A percentile compares a stretch with the other conserved stretches of the same genome.
Conservation (phyloP, 2,113 vertebrate species). For the Phasianus colchicus region DNA sequence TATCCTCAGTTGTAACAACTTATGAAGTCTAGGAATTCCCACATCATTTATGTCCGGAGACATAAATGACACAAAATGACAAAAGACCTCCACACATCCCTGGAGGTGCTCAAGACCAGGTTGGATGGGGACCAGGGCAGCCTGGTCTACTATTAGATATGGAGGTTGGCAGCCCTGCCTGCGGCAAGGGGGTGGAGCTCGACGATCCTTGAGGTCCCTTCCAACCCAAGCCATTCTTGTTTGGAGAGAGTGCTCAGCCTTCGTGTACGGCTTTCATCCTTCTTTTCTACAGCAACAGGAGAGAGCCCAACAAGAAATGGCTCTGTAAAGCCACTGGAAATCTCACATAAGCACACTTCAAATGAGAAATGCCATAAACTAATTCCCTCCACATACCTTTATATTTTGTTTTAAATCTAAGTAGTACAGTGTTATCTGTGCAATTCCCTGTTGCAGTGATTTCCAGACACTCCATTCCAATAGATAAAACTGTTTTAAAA, state of each 20-base stretch:
- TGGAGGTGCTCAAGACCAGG: no score
- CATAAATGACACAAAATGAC: no score
- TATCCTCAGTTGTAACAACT: neutral
- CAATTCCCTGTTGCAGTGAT: neutral
- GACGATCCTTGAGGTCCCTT: no score
- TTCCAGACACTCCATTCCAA: conserved; percentile 35
- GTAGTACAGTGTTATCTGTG: conserved; percentile 33
- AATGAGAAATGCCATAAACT: conserved; percentile 26
- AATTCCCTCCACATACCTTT: neutral
- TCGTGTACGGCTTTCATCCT: neutral
- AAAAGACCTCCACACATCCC: no score
- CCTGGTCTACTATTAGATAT: no score
- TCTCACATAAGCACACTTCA: conserved; percentile 24
- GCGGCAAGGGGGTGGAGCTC: no score
- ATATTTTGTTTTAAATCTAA: neutral
- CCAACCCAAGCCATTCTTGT: neutral
- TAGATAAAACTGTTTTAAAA: neutral
- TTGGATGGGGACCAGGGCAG: no score
- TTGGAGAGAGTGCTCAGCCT: neutral
- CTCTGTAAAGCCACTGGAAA: conserved; percentile 13
- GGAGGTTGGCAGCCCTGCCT: no score
- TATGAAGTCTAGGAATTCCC: neutral
- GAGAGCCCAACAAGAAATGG: conserved; percentile 11
- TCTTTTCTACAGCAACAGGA: neutral
- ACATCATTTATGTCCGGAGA: neutral